A percentile compares a stretch with the other conserved stretches of the same genome.
Conservation (phyloP, 2,888 invertebrate species). For the Conistra vaccinii region DNA sequence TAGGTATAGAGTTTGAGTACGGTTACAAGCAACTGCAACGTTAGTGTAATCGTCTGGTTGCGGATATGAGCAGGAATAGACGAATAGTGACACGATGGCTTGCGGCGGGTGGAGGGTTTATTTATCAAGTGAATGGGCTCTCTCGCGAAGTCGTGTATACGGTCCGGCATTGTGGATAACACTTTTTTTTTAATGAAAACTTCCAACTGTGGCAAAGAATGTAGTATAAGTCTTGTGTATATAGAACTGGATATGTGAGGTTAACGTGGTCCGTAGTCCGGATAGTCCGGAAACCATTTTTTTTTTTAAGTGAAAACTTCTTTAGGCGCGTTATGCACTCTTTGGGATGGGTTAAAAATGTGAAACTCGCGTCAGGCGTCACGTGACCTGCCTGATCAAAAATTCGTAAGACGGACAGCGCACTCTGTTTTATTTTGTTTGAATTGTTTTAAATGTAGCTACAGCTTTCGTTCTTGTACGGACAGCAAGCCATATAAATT, state of each 20-base stretch:
- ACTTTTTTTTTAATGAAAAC: neutral
- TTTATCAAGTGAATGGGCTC: constrained; percentile 43
- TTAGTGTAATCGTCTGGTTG: constrained; percentile 22
- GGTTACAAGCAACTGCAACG: constrained; percentile 11
- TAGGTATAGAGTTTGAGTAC: constrained; percentile 41
- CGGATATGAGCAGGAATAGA: constrained; percentile 21
- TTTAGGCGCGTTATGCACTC: too few relatives aligned
- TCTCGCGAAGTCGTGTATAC: neutral
- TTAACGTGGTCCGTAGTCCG: neutral
- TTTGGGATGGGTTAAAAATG: too few relatives aligned
- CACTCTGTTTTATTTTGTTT: too few relatives aligned
- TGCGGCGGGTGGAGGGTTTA: constrained; percentile 39
- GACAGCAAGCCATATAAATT: too few relatives aligned
- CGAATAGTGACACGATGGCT: constrained; percentile 3
- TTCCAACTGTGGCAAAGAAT: neutral
- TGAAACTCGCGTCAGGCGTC: too few relatives aligned
- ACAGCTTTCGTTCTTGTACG: too few relatives aligned
- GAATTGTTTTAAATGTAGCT: too few relatives aligned
- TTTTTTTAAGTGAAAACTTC: too few relatives aligned
- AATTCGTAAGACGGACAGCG: too few relatives aligned
- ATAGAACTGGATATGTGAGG: neutral
- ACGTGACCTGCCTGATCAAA: too few relatives aligned
- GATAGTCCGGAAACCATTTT: too few relatives aligned
- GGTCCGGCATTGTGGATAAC: neutral
- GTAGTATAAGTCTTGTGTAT: neutral